Evolutionary conservation across 1,140 invertebrate species (phyloP).

Genomic region (Tetramorium simillimum): DNA sequence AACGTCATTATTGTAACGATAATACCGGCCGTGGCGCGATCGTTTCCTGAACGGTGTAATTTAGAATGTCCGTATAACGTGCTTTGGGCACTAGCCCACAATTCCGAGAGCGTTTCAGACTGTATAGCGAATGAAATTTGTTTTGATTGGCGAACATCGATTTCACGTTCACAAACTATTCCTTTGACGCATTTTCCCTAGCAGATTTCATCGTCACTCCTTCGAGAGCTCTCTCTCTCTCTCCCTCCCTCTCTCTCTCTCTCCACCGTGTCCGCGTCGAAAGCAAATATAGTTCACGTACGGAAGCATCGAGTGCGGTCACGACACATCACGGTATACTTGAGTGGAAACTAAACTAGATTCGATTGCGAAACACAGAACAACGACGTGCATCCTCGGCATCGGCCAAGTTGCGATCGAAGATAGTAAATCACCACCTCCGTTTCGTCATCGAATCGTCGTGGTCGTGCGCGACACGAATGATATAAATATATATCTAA

Average conservation of each 20-base stretch:
- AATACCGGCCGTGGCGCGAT: constrained; percentile 23
- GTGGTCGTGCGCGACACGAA: not conserved
- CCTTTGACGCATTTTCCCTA: constrained; percentile 67
- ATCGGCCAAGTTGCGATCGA: constrained; percentile 34
- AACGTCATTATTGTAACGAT: constrained; percentile 47
- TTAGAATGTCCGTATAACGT: constrained; percentile 39
- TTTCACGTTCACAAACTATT: constrained; percentile 37
- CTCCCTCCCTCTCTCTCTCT: constrained; percentile 10
- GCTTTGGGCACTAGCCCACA: constrained; percentile 37
- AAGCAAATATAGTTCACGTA: constrained; percentile 58
- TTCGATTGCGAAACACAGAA: constrained; percentile 69
- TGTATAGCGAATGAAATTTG: constrained; percentile 49
- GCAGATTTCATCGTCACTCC: constrained; percentile 56
- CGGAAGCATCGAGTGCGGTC: constrained; percentile 68
- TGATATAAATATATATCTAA: too few relatives aligned
- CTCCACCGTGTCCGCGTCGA: constrained; percentile 56
- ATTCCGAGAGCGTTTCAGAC: constrained; percentile 34
- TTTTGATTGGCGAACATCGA: constrained; percentile 44
- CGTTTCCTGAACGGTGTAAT: constrained; percentile 33
- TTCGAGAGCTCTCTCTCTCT: constrained; percentile 46
- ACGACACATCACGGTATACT: constrained; percentile 67
- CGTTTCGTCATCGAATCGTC: constrained; percentile 17
- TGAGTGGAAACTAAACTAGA: constrained; percentile 71
- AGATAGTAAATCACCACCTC: constrained; percentile 49
- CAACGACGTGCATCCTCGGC: constrained; percentile 54